Conservation (phyloP, 1,140 invertebrate species). For the Ceratosolen solmsi region DNA sequence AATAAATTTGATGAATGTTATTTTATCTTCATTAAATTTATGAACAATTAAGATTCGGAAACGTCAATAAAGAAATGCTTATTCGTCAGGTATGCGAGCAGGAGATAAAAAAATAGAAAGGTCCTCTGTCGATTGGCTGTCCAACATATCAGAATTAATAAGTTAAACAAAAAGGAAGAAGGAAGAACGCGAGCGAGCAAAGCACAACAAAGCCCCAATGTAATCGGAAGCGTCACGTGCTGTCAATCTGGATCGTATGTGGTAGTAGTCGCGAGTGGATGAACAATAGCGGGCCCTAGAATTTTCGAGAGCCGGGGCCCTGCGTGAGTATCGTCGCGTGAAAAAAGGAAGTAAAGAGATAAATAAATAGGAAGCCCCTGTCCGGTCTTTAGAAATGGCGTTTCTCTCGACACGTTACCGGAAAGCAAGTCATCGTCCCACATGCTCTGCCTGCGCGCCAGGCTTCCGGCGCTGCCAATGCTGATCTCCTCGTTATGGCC, state of each 20-base stretch:
- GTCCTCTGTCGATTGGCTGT: background rate
- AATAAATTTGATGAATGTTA: too few species aligned
- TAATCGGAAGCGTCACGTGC: background rate
- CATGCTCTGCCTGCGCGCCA: slow-evolving; percentile 78
- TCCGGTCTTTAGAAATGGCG: slow-evolving; percentile 9
- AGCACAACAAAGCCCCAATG: background rate
- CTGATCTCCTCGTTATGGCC: slow-evolving; percentile 79
- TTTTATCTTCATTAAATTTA: too few species aligned
- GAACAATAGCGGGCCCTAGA: background rate
- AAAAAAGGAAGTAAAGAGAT: background rate
- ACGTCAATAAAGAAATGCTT: too few species aligned
- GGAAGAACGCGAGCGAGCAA: background rate
- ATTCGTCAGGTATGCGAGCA: too few species aligned
- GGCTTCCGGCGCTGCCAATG: slow-evolving; percentile 84
- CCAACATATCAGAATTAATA: background rate
- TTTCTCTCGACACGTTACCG: slow-evolving; percentile 54
- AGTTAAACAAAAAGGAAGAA: too few species aligned
- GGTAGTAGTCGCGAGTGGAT: background rate
- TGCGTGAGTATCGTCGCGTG: background rate
- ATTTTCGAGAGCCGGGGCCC: background rate
- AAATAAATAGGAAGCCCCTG: background rate
- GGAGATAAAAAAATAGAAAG: too few species aligned
- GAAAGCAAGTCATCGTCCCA: slow-evolving; percentile 77
- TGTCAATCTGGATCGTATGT: background rate
- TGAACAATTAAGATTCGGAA: too few species aligned